Evolutionary conservation across 2,888 invertebrate species (phyloP).

Genomic region (Meloe dianella): DNA sequence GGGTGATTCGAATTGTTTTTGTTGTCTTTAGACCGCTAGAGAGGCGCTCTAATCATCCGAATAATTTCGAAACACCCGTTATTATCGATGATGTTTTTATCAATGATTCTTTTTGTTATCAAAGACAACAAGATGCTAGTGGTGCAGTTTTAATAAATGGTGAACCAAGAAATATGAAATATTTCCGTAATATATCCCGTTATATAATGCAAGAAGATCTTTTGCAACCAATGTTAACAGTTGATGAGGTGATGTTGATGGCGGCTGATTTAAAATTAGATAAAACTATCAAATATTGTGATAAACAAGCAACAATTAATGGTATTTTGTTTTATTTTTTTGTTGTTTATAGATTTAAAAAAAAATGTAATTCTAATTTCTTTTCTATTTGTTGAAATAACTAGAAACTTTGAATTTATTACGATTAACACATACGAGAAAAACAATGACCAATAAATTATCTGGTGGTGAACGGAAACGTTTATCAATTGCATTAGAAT

Average conservation of each 20-base stretch:
- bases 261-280: constrained; percentile 91
- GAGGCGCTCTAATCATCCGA: no score
- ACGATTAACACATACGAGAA: constrained; percentile 73
- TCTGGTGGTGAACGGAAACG: constrained; percentile 94
- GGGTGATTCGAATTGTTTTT: background rate
- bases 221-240: constrained; percentile 84
- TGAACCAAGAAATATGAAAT: constrained; percentile 72
- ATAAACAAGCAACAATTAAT: constrained; percentile 77
- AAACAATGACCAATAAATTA: constrained; percentile 75
- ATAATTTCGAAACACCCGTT: background rate
- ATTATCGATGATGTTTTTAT: no score
- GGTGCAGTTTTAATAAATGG: constrained; percentile 84
- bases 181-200: constrained; percentile 86
- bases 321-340: constrained; percentile 9
- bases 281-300: constrained; percentile 63
- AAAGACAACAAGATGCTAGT: constrained; percentile 70
- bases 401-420: constrained; percentile 84
- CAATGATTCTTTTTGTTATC: constrained; percentile 28
- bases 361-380: constrained; percentile 7
- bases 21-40: no score
- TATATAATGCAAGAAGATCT: constrained; percentile 96
- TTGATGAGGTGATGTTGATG: constrained; percentile 85
- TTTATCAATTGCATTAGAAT: constrained; percentile 90
- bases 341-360: background rate
- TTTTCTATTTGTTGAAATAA: constrained; percentile 61